Evolutionary conservation across 2,797 vertebrate species (phyloP).

Genomic region (Falco cherrug): DNA sequence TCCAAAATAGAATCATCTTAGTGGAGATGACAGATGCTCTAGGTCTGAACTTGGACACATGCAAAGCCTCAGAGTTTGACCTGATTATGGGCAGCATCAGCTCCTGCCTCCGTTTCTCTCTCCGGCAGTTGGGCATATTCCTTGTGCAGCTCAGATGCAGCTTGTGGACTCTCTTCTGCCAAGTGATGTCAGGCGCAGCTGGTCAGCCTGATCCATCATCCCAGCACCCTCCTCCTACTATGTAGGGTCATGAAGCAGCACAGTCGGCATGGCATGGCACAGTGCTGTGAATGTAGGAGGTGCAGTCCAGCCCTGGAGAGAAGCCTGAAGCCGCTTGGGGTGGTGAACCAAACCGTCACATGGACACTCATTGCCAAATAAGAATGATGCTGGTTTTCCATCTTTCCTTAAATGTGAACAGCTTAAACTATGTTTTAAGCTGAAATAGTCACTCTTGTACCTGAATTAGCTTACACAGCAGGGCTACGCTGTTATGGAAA

Average conservation of each 20-base stretch:
- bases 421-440: neutral
- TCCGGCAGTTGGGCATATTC: rapidly evolving
- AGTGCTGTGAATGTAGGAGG: neutral
- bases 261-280: neutral
- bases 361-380: neutral
- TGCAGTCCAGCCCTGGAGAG: neutral
- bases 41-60: rapidly evolving
- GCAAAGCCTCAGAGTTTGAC: rapidly evolving
- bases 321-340: neutral
- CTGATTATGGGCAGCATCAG: rapidly evolving
- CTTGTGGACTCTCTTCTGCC: neutral
- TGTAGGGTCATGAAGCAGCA: conserved; percentile 38
- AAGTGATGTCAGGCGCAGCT: conserved; percentile 6
- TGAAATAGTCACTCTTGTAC: neutral
- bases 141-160: neutral
- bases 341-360: neutral
- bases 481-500: rapidly evolving
- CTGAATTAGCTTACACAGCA: neutral
- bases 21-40: neutral
- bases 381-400: conserved; percentile 35
- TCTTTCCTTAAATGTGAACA: neutral
- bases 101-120: neutral
- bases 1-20: neutral
- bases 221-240: conserved; percentile 21
- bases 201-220: neutral